Percentiles rank a stretch among this genome's conserved stretches.
Conservation (phyloP, 2,888 invertebrate species). For the Diloba caeruleocephala region DNA sequence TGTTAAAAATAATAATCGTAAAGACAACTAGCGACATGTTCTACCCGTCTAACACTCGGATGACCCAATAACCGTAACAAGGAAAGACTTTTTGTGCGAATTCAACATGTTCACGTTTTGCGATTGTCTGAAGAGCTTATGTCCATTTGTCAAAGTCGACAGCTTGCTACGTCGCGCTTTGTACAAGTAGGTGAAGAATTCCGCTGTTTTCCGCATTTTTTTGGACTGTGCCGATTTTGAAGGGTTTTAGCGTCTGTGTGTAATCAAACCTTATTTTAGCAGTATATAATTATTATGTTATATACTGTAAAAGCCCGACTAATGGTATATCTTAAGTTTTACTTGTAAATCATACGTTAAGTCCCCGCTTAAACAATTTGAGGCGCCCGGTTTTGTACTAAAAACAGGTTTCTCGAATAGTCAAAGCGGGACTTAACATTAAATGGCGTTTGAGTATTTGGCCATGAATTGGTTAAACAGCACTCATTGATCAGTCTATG, state of each 20-base stretch:
- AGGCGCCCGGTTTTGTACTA: too few relatives aligned
- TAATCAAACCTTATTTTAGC: background rate
- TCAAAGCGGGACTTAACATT: too few relatives aligned
- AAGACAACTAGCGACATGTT: conserved; percentile 19
- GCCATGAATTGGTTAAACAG: too few relatives aligned
- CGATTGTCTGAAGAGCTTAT: conserved; percentile 48
- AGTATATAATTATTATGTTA: too few relatives aligned
- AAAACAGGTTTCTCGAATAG: too few relatives aligned
- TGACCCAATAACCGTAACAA: conserved; percentile 39
- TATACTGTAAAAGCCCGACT: too few relatives aligned
- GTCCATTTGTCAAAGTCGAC: conserved; percentile 67
- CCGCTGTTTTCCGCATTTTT: conserved; percentile 42
- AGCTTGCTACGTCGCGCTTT: conserved; percentile 44
- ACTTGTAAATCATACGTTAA: too few relatives aligned
- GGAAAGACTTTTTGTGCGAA: conserved; percentile 54
- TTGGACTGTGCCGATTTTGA: conserved; percentile 22
- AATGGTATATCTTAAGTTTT: too few relatives aligned
- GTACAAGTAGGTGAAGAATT: conserved; percentile 33
- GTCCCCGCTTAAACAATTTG: too few relatives aligned
- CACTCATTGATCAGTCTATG: too few relatives aligned
- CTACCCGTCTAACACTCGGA: conserved; percentile 32
- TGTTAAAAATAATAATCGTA: background rate
- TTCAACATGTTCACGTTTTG: conserved; percentile 35
- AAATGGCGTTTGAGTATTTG: too few relatives aligned
- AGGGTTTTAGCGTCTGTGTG: conserved; percentile 2